Conservation (phyloP, 2,797 vertebrate genomes). For the Pampus argenteus region DNA sequence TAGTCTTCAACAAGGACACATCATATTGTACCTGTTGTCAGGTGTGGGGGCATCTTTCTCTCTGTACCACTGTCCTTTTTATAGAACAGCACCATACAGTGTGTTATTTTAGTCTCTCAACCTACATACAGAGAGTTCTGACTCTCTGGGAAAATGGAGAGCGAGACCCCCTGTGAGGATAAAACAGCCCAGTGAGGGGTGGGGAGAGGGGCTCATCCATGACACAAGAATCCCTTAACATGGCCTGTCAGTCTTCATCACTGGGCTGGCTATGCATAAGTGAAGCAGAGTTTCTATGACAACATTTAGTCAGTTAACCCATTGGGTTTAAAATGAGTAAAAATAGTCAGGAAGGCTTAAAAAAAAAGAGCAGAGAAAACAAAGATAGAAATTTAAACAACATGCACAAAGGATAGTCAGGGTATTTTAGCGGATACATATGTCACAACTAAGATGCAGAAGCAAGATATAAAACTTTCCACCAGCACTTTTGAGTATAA, state of each 20-base stretch:
- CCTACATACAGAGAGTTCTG: constrained; percentile 28
- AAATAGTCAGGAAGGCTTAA: constrained; percentile 11
- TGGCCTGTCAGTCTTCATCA: constrained; percentile 26
- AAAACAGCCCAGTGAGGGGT: constrained; percentile 4
- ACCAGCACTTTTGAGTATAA: not conserved
- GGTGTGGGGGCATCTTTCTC: constrained; percentile 43
- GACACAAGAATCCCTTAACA: constrained; percentile 32
- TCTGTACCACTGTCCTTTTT: constrained; percentile 56
- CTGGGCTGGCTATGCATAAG: constrained; percentile 10
- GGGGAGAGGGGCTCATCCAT: constrained; percentile 14
- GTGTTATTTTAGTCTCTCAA: constrained; percentile 42
- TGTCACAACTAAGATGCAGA: no score
- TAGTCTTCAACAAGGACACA: constrained; percentile 24
- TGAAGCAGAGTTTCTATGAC: constrained; percentile 48
- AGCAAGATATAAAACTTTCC: not conserved
- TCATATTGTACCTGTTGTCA: constrained; percentile 43
- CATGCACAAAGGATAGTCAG: constrained; percentile 46
- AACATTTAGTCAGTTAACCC: constrained; percentile 28
- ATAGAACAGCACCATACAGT: constrained; percentile 41
- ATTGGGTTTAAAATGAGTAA: constrained; percentile 10
- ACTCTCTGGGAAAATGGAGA: not conserved
- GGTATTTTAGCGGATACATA: not conserved
- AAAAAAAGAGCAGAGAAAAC: not conserved
- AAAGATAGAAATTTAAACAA: constrained; percentile 13
- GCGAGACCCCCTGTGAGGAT: constrained; percentile 3